phyloP scores from a whole-genome alignment of 2,888 invertebrate genomes.

The Geophilus truncorum region DNA sequence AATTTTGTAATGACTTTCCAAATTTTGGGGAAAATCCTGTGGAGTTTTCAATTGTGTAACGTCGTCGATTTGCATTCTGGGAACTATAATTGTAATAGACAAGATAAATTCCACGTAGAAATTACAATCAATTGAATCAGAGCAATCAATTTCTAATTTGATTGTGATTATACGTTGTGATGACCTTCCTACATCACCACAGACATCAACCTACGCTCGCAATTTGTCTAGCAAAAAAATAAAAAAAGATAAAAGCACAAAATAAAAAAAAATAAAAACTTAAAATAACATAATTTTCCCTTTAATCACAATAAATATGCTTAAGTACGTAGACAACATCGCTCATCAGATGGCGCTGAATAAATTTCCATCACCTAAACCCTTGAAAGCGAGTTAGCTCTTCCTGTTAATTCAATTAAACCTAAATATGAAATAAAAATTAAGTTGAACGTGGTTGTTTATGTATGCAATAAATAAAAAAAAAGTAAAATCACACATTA shows the following conservation, averaged over 20 bases:
- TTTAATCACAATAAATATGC: background rate
- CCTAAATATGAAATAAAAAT: background rate
- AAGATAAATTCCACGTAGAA: background rate
- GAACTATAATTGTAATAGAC: background rate
- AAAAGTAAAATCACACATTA: background rate
- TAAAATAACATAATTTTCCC: background rate
- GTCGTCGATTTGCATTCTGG: background rate
- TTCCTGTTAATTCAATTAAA: background rate
- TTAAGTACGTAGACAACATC: too few species aligned
- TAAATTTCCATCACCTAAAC: background rate
- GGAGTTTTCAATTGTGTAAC: background rate
- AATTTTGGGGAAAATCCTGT: too few species aligned
- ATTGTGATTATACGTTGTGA: background rate
- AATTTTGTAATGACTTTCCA: too few species aligned
- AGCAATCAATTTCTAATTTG: background rate
- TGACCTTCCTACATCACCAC: background rate
- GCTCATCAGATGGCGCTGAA: background rate
- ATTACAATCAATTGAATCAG: background rate
- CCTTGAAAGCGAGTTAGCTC: background rate
- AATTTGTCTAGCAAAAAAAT: background rate
- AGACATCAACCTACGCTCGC: background rate
- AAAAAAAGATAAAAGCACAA: background rate
- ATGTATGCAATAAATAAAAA: background rate
- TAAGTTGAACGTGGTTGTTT: background rate
- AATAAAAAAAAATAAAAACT: background rate